Evolutionary conservation across 2,113 vertebrate genomes (phyloP).

Genomic region (Microcebus murinus): DNA sequence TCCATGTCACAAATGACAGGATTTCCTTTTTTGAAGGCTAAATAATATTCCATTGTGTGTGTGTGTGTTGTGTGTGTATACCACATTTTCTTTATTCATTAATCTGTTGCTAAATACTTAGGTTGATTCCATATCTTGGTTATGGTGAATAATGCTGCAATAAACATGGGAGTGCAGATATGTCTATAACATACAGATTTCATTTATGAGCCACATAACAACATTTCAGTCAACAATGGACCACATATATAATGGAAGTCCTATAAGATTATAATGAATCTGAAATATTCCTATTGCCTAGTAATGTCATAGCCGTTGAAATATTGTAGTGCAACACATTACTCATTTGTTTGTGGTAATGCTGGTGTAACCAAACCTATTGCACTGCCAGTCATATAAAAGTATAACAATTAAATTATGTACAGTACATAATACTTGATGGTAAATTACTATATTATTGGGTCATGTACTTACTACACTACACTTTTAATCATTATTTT

Average conservation of each 20-base stretch:
- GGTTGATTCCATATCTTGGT: not conserved
- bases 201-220: not conserved
- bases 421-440: not conserved
- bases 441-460: not conserved
- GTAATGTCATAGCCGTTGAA: not conserved
- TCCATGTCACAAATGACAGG: not conserved
- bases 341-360: not conserved
- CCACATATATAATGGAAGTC: not conserved
- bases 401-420: not conserved
- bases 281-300: not conserved
- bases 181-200: not conserved
- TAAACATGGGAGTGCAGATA: not conserved
- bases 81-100: not conserved
- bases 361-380: not conserved
- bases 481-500: not conserved
- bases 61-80: not conserved
- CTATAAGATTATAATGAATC: not conserved
- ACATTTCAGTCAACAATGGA: not conserved
- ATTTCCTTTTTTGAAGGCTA: not conserved
- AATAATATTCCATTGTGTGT: not conserved
- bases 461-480: not conserved
- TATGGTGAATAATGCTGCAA: not conserved
- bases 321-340: not conserved
- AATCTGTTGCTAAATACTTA: not conserved
- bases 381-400: not conserved